Base-by-base conservation (phyloP, 2,888 invertebrate genomes). In the Trisateles emortualis region DNA sequence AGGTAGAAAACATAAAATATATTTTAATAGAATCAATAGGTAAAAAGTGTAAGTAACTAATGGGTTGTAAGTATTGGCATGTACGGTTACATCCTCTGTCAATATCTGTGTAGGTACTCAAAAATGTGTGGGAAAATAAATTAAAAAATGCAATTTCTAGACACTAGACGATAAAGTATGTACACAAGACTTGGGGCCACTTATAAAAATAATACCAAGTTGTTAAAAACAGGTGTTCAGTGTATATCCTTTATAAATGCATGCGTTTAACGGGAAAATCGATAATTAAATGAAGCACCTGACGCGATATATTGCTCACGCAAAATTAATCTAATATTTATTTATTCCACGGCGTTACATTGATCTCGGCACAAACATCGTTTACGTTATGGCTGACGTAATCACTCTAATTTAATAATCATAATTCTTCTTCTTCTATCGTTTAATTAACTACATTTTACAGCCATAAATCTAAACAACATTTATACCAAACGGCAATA, bases 191-290 rank as follows among this genome's bases (percentile, higher is more conserved):
- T 55, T 32, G 26, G n/a, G 22, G 47, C 26, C 10, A 24, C 14
- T 26, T n/a, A 39, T 44, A 48, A 9, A 49, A 46, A 40, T 22
- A 29, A 44, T 43, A 39, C 24, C 30, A 40, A 26, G 44, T 33
- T 9, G 30, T 36, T 32, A 52, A 13, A 36, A 47, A 38, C 16
- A 49, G 6, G 54, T 70, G 58, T 64, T 40, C 48, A 35, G 50
- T 54, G 41, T 56, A 38, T 22, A 16, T 54, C 49, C 49, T 49
- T 44, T 36, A 49, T 36, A 51, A 59, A 50, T 40, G 46, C 67
- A 69, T 69, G 70, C 67, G 38, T 38, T 45, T 29, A 50, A 43
- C 26, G 33, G 32, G 36, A 17, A 51, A 33, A 47, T 43, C 11
- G 3, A 5, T 40, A 16, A 41, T 29, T 16, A 48, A 30, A 47